Evolutionary conservation across 2,797 vertebrate genomes (phyloP).

Genomic region (Platyrinchus mystaceus): DNA sequence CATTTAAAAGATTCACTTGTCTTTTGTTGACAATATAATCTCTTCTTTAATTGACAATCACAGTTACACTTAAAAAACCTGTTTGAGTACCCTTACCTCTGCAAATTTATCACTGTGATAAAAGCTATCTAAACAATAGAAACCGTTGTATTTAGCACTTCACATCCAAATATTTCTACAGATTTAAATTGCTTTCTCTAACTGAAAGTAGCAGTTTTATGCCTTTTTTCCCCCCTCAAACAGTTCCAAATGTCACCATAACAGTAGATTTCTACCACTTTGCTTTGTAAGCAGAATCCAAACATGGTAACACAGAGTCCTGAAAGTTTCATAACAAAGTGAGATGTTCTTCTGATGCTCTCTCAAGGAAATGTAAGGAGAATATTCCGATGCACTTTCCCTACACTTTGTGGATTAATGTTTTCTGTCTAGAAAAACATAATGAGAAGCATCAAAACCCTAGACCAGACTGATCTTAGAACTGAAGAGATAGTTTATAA

Average conservation of each 20-base stretch:
- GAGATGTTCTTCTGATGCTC: neutral
- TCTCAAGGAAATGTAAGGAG: neutral
- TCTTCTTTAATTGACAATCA: constrained; percentile 49
- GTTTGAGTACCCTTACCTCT: neutral
- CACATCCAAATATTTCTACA: neutral
- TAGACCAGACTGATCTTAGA: neutral
- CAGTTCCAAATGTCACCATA: neutral
- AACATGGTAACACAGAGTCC: neutral
- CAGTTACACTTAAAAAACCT: neutral
- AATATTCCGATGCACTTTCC: neutral
- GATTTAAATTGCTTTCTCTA: neutral
- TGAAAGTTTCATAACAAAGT: neutral
- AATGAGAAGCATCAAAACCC: neutral
- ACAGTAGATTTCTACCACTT: neutral
- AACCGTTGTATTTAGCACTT: neutral
- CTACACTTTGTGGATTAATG: neutral
- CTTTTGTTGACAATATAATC: constrained; percentile 49
- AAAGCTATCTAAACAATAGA: constrained; percentile 1
- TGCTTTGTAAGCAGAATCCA: neutral
- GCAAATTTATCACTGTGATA: neutral
- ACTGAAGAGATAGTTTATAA: neutral
- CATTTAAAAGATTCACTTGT: neutral
- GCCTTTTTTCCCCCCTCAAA: accelerated
- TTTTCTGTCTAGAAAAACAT: neutral
- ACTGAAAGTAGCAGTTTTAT: neutral